These are phyloP conservation scores for Crotalus horridus DNA, from an alignment of 2,113 vertebrate species.

Conservation along the genomic window DNA sequence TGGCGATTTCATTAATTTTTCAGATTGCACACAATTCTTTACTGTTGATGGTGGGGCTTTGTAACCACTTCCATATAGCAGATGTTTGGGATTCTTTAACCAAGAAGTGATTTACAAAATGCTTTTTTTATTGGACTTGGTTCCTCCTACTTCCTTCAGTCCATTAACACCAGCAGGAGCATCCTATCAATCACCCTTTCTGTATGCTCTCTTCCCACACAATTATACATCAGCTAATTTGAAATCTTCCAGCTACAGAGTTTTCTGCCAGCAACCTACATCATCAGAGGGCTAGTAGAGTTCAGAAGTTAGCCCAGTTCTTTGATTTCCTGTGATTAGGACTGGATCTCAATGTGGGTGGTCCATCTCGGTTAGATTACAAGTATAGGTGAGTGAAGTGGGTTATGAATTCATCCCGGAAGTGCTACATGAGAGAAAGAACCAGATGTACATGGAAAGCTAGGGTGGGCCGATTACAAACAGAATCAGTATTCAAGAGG, in stretches of 20 bases:
- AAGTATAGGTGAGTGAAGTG: neutral
- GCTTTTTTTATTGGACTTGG: neutral
- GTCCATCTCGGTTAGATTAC: neutral
- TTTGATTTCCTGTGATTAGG: neutral
- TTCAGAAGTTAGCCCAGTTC: neutral
- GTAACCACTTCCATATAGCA: neutral
- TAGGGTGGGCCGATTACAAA: neutral
- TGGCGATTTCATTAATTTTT: neutral
- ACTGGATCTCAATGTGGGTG: neutral
- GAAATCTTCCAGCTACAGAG: neutral
- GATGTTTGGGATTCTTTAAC: neutral
- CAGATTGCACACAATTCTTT: neutral
- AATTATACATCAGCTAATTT: neutral
- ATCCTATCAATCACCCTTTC: neutral
- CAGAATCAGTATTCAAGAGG: neutral
- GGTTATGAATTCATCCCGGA: constrained; percentile 15
- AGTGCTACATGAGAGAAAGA: constrained; percentile 15
- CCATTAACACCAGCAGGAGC: neutral
- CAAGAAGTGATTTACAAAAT: neutral
- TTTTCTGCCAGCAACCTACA: constrained; percentile 4
- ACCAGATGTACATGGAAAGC: neutral
- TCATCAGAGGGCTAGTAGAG: neutral
- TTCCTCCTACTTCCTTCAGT: neutral
- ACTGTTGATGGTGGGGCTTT: neutral
- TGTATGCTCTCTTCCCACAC: neutral